Conservation (phyloP, 2,113 vertebrate genomes). For the Vombatus ursinus region DNA sequence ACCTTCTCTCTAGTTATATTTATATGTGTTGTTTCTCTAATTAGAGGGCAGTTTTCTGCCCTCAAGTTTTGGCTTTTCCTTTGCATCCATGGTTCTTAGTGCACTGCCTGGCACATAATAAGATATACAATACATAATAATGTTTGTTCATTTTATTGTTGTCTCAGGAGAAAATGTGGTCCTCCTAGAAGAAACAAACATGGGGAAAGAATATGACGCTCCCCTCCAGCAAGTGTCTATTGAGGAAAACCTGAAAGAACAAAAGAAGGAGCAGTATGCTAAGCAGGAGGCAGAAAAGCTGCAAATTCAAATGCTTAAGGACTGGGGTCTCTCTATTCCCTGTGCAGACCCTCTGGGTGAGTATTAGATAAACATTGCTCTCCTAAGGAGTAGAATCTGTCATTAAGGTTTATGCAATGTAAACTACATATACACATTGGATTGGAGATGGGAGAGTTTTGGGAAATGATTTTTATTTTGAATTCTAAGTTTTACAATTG, state of each 20-base stretch:
- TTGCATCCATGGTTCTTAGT: background rate
- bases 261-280: background rate
- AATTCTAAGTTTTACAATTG: background rate
- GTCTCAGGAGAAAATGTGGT: background rate
- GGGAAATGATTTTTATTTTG: background rate
- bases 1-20: background rate
- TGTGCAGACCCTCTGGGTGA: background rate
- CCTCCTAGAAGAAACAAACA: background rate
- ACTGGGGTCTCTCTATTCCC: background rate
- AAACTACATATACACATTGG: background rate
- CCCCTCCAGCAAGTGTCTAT: background rate
- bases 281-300: background rate
- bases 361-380: background rate
- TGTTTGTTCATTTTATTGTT: background rate
- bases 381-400: background rate
- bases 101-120: background rate
- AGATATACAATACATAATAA: background rate
- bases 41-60: background rate
- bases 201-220: background rate
- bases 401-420: background rate
- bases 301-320: background rate
- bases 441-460: background rate
- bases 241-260: background rate
- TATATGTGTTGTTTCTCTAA: background rate
- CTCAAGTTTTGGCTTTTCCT: background rate